Evolutionary conservation across 1,140 invertebrate species (phyloP).

Genomic region (Bradynema listronoti): DNA sequence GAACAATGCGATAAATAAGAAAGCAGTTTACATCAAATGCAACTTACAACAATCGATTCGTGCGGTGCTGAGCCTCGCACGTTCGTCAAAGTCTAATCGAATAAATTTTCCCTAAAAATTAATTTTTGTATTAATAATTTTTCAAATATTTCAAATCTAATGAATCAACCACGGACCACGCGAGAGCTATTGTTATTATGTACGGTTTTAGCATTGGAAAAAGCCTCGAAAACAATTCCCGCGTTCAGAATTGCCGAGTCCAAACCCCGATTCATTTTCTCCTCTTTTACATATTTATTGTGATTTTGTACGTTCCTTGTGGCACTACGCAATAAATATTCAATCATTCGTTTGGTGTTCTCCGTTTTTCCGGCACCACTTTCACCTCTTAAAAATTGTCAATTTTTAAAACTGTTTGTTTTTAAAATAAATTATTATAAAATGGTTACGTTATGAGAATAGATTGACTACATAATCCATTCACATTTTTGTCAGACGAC

Average conservation of each 20-base stretch:
- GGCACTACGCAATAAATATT: slow-evolving; percentile 43
- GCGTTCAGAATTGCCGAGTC: slow-evolving; percentile 38
- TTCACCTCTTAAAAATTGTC: slow-evolving; percentile 66
- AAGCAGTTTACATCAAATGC: background rate
- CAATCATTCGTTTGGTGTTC: slow-evolving; percentile 90
- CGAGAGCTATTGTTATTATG: slow-evolving; percentile 74
- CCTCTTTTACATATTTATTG: too few relatives aligned
- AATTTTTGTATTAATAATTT: background rate
- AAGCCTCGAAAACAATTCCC: slow-evolving; percentile 61
- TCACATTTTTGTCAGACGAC: too few relatives aligned
- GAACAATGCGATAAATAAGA: background rate
- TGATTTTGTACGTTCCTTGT: slow-evolving; percentile 5
- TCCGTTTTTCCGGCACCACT: slow-evolving; percentile 99
- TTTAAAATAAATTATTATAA: background rate
- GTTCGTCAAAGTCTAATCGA: slow-evolving; percentile 97
- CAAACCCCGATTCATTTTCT: too few relatives aligned
- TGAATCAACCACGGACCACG: slow-evolving; percentile 73
- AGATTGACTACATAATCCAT: too few relatives aligned
- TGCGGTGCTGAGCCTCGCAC: slow-evolving; percentile 97
- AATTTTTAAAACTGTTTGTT: background rate
- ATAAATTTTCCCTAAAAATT: slow-evolving; percentile 80
- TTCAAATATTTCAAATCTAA: background rate
- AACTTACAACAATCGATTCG: slow-evolving; percentile 99
- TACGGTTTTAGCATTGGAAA: slow-evolving; percentile 73
- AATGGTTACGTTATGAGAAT: too few relatives aligned